Evolutionary conservation across 2,888 invertebrate species (phyloP).

Genomic region (Horisme vitalbata): DNA sequence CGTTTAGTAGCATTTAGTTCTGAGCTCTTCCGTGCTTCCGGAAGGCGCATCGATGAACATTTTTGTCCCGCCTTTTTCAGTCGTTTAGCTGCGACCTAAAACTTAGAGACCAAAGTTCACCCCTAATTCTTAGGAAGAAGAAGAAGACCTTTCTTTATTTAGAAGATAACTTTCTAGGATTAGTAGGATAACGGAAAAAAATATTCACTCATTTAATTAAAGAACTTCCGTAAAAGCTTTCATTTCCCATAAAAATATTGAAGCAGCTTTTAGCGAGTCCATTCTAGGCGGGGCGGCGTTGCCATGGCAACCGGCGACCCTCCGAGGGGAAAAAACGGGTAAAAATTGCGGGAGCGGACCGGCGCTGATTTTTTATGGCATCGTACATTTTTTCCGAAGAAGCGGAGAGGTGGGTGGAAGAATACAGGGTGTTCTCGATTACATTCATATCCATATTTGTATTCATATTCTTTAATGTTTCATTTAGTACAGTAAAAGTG

Average conservation of each 20-base stretch:
- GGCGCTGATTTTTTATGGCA: slow-evolving; percentile 78
- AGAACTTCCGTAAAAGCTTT: slow-evolving; percentile 38
- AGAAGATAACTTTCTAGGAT: too few relatives aligned
- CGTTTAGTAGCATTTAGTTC: too few relatives aligned
- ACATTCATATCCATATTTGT: too few relatives aligned
- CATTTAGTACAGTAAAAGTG: too few relatives aligned
- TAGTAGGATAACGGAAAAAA: not conserved
- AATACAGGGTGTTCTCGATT: slow-evolving; percentile 50
- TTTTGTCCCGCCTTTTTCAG: too few relatives aligned
- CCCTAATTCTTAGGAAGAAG: too few relatives aligned
- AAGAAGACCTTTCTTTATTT: too few relatives aligned
- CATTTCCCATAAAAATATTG: slow-evolving; percentile 73
- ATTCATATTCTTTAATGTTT: too few relatives aligned
- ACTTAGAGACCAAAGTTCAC: too few relatives aligned
- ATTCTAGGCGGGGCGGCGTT: slow-evolving; percentile 56
- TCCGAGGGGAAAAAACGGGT: slow-evolving; percentile 81
- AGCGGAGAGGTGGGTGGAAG: slow-evolving; percentile 51
- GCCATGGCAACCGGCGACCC: slow-evolving; percentile 74
- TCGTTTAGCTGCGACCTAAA: too few relatives aligned
- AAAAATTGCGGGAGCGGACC: slow-evolving; percentile 79
- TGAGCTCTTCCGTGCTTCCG: too few relatives aligned
- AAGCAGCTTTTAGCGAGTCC: slow-evolving; percentile 63
- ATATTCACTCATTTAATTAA: slow-evolving; percentile 14
- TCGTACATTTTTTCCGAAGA: slow-evolving; percentile 78
- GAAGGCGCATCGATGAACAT: too few relatives aligned